Percentiles rank a stretch among this genome's conserved stretches.
phyloP scores from a whole-genome alignment of 2,113 vertebrate genomes.

The Choloepus hoffmanni region DNA sequence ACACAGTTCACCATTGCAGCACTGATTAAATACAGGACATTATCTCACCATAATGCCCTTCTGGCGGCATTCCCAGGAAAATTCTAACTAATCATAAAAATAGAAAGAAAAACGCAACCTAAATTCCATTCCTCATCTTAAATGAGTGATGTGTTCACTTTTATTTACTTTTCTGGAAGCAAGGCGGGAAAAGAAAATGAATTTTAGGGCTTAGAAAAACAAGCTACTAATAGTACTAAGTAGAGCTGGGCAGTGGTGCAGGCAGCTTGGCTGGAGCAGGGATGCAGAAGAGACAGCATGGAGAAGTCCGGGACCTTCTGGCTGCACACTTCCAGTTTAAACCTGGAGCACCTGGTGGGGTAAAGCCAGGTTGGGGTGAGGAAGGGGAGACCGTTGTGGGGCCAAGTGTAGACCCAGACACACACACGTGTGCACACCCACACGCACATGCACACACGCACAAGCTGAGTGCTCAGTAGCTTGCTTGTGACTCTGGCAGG shows the following conservation, averaged over 20 bases:
- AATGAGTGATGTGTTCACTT: conserved; percentile 85
- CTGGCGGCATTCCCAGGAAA: conserved; percentile 76
- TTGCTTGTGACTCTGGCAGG: background rate
- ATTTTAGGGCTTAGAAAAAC: conserved; percentile 84
- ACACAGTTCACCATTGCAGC: conserved; percentile 62
- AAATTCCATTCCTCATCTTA: conserved; percentile 84
- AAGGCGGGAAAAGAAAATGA: conserved; percentile 82
- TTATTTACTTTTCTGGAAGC: conserved; percentile 86
- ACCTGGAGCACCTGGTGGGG: background rate
- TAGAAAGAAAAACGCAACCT: conserved; percentile 83
- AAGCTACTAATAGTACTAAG: conserved; percentile 82
- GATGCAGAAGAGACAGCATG: background rate
- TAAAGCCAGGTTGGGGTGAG: background rate
- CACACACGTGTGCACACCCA: background rate
- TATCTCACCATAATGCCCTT: conserved; percentile 76
- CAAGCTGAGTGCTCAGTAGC: background rate
- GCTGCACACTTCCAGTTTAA: background rate
- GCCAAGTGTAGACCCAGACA: background rate
- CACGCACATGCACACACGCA: accelerated
- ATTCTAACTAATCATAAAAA: conserved; percentile 83
- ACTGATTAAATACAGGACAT: conserved; percentile 79
- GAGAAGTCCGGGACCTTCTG: background rate
- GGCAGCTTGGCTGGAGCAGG: conserved; percentile 40
- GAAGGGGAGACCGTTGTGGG: background rate
- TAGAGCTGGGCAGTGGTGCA: conserved; percentile 65